Evolutionary conservation across 1,140 invertebrate species (phyloP).

Genomic region (Cherax quadricarinatus): DNA sequence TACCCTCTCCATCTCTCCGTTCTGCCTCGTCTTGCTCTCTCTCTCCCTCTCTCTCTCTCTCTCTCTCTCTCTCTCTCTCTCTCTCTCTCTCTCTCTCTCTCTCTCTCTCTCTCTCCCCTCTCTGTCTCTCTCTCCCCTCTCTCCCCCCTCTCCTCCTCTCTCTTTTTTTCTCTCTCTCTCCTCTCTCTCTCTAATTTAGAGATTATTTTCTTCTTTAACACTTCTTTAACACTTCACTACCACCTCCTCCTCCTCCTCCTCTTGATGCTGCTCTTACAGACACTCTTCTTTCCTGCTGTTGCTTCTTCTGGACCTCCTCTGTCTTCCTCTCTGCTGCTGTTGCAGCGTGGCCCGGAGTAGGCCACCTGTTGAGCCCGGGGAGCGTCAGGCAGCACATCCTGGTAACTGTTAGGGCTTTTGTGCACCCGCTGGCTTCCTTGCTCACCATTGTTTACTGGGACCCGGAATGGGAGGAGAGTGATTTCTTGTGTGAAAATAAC

Average conservation of each 20-base stretch:
- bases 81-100: neutral
- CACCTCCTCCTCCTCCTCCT: neutral
- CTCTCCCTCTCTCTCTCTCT: neutral
- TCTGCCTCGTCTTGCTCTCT: neutral
- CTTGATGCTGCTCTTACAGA: neutral
- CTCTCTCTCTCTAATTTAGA: neutral
- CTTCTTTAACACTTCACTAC: neutral
- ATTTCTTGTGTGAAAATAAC: too few relatives aligned
- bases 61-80: neutral
- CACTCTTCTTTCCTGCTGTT: too few relatives aligned
- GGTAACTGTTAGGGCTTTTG: slow-evolving; percentile 8
- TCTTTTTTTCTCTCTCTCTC: neutral
- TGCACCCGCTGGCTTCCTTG: neutral
- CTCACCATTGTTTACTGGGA: neutral
- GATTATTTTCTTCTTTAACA: neutral
- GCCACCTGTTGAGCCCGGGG: slow-evolving; percentile 17
- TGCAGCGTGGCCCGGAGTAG: neutral
- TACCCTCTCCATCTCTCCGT: neutral
- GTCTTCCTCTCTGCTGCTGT: too few relatives aligned
- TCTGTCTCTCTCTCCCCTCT: neutral
- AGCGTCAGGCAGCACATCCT: neutral
- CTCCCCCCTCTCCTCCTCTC: neutral
- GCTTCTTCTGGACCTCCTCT: neutral
- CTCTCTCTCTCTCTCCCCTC: neutral
- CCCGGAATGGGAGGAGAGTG: neutral